Evolutionary conservation across 1,140 invertebrate species (phyloP).

Genomic region (Hetaerina americana): DNA sequence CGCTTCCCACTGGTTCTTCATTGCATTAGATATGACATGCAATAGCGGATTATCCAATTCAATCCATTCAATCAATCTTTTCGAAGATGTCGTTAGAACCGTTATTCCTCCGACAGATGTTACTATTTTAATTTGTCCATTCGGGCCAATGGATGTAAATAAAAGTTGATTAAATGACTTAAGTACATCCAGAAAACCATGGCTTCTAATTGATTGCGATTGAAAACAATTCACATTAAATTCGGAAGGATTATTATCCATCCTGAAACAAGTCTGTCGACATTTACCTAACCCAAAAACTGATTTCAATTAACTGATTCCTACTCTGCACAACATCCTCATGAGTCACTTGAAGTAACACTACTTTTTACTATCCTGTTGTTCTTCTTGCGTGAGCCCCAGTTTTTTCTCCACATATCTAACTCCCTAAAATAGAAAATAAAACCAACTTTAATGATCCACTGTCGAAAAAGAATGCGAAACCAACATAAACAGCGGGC

Average conservation of each 20-base stretch:
- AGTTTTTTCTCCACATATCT: neutral
- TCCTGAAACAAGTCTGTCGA: too few species aligned
- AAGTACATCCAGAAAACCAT: too few species aligned
- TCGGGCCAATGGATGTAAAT: too few species aligned
- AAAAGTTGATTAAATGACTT: too few species aligned
- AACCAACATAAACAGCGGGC: too few species aligned
- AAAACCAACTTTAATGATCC: neutral
- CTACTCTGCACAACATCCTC: too few species aligned
- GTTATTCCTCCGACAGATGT: neutral
- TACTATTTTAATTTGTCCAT: neutral
- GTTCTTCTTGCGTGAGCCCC: neutral
- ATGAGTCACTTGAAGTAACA: neutral
- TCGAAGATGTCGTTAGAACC: neutral
- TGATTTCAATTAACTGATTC: too few species aligned
- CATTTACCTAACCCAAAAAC: too few species aligned
- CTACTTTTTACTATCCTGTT: neutral
- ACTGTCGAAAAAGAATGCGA: too few species aligned
- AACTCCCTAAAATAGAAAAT: neutral
- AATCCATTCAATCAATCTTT: neutral
- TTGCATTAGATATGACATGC: neutral
- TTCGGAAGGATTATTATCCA: too few species aligned
- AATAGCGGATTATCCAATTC: neutral
- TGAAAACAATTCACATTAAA: too few species aligned
- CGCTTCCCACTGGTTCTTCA: neutral
- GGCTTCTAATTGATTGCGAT: too few species aligned